Evolutionary conservation across 2,113 vertebrate genomes (phyloP), one percentile per base, ranked within the genome.

Genomic region (Nothocercus julius): DNA sequence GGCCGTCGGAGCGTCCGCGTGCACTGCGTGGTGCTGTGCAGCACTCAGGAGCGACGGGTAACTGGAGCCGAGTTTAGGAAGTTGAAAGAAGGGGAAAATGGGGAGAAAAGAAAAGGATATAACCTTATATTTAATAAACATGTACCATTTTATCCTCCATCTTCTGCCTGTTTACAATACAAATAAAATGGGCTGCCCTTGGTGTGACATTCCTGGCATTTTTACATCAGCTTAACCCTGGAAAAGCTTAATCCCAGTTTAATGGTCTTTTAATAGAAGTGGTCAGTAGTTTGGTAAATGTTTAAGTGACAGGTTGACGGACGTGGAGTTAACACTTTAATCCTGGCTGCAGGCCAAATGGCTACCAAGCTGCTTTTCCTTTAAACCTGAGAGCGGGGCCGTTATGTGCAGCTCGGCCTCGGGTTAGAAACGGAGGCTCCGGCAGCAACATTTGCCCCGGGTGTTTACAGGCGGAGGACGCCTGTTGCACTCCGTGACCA

Each of bases 271-370:
- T 96, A 97, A 97, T 97, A 97, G 96, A 97, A 97, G 96, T 95
- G 96, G 97, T 97, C 96, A 96, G 93, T 94, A 97, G 97, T 96
- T 97, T 90, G 85, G 96, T 97, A 96, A 96, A 97, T 97, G 96
- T 97, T 97, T 97, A 96, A 97, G 95, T 98, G 97, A 97, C 97
- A 98, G 97, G 86, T 95, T 97, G 97, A 98, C 97, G 94, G 96
- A 96, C 85, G 7, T 69, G 87, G 78, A 95, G 91, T 96, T 96
- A 96, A 95, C 93, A 76, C 92, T 93, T 93, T 97, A 97, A 97
- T 97, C 97, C 96, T 96, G 97, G 96, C 97, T 97, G 96, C 91
- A 91, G 97, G 97, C 97, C 95, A 95, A 93, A 87, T 92, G 90
- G 88, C 92, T 95, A 96, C 96, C 89, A 96, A 94, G 88, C 85